Conservation (phyloP, 2,888 invertebrate species). For the Pseudeuparius sepicola region DNA sequence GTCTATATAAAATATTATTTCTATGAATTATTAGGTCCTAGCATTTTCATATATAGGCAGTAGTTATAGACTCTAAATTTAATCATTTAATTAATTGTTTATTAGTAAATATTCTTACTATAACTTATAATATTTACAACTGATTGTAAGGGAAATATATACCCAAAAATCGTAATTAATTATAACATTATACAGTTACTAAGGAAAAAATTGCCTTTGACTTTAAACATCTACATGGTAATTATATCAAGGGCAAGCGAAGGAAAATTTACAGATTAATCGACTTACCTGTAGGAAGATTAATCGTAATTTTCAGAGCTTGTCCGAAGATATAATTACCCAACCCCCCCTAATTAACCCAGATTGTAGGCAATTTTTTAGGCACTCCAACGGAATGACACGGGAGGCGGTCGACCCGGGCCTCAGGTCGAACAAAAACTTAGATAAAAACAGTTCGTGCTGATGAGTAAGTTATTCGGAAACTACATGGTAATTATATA, state of each 20-base stretch:
- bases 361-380: constrained; percentile 2
- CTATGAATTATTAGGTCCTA: constrained; percentile 4
- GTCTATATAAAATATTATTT: not conserved
- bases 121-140: not conserved
- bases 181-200: no score
- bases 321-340: constrained; percentile 4
- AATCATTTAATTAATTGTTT: no score
- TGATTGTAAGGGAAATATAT: not conserved
- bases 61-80: no score
- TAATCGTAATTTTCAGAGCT: constrained; percentile 7
- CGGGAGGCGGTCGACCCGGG: not conserved
- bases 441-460: constrained; percentile 7
- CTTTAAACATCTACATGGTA: constrained; percentile 9
- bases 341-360: constrained; percentile 1
- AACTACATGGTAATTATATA: no score
- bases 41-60: not conserved
- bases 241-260: constrained; percentile 7
- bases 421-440: no score
- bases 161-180: no score
- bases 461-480: constrained; percentile 7
- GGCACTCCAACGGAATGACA: constrained; percentile 5
- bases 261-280: constrained; percentile 7
- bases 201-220: constrained; percentile 6
- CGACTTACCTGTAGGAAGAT: constrained; percentile 11
- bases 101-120: no score